Evolutionary conservation across 2,113 vertebrate species (phyloP).

Genomic region (Ranitomeya imitator): DNA sequence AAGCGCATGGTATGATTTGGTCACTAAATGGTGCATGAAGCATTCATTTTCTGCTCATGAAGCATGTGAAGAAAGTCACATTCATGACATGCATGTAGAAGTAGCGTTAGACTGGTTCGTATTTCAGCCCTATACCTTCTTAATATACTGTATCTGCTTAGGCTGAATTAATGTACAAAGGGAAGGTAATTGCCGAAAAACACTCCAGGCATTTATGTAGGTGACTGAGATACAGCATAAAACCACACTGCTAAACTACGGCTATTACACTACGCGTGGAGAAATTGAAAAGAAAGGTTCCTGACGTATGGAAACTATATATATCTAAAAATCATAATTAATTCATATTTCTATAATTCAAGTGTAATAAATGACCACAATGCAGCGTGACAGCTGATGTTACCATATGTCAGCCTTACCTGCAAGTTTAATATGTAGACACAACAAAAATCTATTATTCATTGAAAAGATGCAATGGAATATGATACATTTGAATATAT

Average conservation of each 20-base stretch:
- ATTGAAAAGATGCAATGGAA: not conserved
- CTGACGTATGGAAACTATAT: not conserved
- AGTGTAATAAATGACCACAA: slow-evolving; percentile 29
- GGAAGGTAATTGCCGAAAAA: not conserved
- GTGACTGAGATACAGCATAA: slow-evolving; percentile 7
- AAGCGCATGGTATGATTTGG: not conserved
- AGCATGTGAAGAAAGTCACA: not conserved
- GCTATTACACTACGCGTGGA: not conserved
- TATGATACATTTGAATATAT: not conserved
- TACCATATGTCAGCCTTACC: slow-evolving; percentile 35
- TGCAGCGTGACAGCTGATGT: slow-evolving; percentile 10
- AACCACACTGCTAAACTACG: not conserved
- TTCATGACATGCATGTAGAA: not conserved
- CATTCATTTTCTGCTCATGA: not conserved
- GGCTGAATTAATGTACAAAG: slow-evolving; percentile 18
- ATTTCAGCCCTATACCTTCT: not conserved
- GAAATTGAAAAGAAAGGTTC: not conserved
- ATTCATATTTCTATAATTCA: slow-evolving; percentile 43
- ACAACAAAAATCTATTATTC: slow-evolving; percentile 43
- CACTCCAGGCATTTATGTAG: slow-evolving; percentile 3
- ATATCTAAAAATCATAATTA: slow-evolving; percentile 12
- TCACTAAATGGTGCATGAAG: slow-evolving; percentile 1
- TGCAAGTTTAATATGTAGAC: slow-evolving; percentile 37
- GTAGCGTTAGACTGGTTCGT: not conserved
- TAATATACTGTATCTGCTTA: not conserved